These are phyloP conservation scores for Epinotia ramella DNA, from an alignment of 2,888 invertebrate species.

Conservation along the genomic window DNA sequence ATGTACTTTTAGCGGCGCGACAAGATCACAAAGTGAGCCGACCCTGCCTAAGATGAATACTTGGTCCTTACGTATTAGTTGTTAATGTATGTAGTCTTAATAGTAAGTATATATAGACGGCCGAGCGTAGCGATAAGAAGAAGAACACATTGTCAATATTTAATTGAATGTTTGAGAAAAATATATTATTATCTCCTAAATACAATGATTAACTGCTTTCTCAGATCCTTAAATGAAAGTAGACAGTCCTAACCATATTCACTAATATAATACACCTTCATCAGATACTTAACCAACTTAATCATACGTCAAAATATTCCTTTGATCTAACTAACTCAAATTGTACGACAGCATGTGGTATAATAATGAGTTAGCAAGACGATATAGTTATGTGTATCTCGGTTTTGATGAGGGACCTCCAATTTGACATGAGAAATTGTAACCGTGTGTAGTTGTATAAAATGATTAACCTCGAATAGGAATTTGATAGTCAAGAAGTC, in stretches of 20 bases:
- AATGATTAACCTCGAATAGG: neutral
- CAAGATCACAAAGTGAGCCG: too few relatives aligned
- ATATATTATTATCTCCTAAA: too few relatives aligned
- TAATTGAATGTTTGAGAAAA: too few relatives aligned
- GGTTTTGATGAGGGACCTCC: neutral
- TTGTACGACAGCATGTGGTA: neutral
- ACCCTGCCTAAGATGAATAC: too few relatives aligned
- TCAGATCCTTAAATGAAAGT: neutral
- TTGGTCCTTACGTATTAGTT: too few relatives aligned
- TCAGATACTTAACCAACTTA: conserved; percentile 6
- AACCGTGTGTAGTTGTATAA: neutral
- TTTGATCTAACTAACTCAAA: conserved; percentile 29
- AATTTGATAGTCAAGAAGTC: neutral
- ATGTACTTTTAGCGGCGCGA: too few relatives aligned
- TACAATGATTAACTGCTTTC: too few relatives aligned
- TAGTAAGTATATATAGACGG: too few relatives aligned
- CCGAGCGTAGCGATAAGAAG: too few relatives aligned
- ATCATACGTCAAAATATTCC: conserved; percentile 27
- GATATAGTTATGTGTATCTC: conserved; percentile 3
- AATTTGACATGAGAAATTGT: neutral
- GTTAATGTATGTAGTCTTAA: too few relatives aligned
- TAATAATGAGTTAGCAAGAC: neutral
- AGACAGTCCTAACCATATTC: neutral
- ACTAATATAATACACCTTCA: neutral
- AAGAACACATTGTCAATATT: too few relatives aligned